Conservation (phyloP, 2,113 vertebrate genomes). For the Columba livia region DNA sequence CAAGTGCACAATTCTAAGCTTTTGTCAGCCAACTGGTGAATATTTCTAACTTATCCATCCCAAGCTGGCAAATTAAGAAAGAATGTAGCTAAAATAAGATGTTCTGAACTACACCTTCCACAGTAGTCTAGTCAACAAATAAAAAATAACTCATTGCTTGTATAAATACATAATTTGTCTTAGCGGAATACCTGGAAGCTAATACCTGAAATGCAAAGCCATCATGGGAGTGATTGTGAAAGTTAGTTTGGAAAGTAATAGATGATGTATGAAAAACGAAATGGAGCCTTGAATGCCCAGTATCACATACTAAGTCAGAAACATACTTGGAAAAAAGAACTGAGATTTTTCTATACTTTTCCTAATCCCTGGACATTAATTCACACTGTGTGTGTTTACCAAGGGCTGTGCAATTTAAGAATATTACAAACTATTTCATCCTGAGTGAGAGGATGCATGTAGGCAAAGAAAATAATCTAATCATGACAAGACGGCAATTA, state of each 20-base stretch:
- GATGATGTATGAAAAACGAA: not conserved
- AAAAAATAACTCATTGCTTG: not conserved
- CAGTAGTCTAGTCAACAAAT: not conserved
- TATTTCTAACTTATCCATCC: not conserved
- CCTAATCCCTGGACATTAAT: not conserved
- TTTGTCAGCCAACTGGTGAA: not conserved
- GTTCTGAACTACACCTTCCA: not conserved
- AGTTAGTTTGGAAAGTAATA: not conserved
- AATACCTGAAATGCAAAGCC: not conserved
- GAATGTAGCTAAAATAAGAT: not conserved
- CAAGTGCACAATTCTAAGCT: not conserved
- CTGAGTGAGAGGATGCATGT: not conserved
- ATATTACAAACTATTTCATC: not conserved
- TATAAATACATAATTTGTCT: not conserved
- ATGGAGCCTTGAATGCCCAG: not conserved
- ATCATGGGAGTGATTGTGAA: not conserved
- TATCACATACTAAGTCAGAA: not conserved
- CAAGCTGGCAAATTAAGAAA: not conserved
- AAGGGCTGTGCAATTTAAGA: not conserved
- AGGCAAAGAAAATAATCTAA: not conserved
- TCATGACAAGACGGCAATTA: not conserved
- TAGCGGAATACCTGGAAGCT: not conserved
- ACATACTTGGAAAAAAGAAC: not conserved
- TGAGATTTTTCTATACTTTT: not conserved
- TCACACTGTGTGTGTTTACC: not conserved